phyloP scores from a whole-genome alignment of 2,113 vertebrate genomes.

The Erythrocebus patas region DNA sequence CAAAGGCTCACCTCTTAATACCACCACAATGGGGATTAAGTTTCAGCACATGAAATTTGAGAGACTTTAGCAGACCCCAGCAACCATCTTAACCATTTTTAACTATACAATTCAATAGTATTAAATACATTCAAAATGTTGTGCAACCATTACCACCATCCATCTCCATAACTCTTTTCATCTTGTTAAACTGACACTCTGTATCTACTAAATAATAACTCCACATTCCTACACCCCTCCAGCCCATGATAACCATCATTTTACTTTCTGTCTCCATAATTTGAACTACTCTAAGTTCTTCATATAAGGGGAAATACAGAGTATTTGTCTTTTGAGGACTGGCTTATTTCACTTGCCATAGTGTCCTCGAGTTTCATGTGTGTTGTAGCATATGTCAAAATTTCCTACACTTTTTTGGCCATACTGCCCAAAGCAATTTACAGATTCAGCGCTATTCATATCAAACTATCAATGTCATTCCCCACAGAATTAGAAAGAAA shows the following conservation, averaged over 20 bases:
- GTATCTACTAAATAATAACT: neutral
- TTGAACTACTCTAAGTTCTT: neutral
- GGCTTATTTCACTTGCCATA: neutral
- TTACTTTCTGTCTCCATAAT: neutral
- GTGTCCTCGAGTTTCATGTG: neutral
- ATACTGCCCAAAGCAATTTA: no score
- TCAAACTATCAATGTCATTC: no score
- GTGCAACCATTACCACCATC: neutral
- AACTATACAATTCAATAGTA: neutral
- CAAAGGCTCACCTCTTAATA: neutral
- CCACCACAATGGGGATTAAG: neutral
- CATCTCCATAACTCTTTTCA: neutral
- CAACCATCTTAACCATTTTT: neutral
- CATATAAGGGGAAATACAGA: neutral
- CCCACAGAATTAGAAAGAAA: no score
- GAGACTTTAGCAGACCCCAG: neutral
- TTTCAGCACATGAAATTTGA: neutral
- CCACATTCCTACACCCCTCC: neutral
- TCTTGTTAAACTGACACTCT: neutral
- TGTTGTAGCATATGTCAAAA: neutral
- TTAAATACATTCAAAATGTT: neutral
- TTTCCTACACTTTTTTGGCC: neutral
- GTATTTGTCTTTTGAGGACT: neutral
- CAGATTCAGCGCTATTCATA: no score
- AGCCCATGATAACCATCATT: neutral